phyloP scores from a whole-genome alignment of 2,797 vertebrate species.

The Clarias fuscus region DNA sequence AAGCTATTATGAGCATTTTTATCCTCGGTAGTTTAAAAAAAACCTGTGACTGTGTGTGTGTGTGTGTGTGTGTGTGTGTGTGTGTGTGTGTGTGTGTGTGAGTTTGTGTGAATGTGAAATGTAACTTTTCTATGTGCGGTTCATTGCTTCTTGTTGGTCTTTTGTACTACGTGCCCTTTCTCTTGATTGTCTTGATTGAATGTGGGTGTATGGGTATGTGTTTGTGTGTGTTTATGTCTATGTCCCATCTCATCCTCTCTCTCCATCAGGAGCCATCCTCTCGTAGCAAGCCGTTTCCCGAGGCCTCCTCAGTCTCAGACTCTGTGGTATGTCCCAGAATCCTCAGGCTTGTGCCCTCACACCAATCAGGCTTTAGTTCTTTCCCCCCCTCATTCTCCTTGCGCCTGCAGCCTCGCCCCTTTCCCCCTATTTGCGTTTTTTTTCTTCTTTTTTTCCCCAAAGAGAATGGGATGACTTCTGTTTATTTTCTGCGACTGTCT shows the following conservation, averaged over 20 bases:
- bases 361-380: conserved; percentile 57
- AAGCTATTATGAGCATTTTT: background rate
- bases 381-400: conserved; percentile 51
- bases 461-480: conserved; percentile 28
- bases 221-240: conserved; percentile 59
- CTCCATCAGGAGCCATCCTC: conserved; percentile 84
- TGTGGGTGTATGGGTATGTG: conserved; percentile 31
- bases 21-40: background rate
- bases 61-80: background rate
- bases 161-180: conserved; percentile 31
- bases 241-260: conserved; percentile 80
- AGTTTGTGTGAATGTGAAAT: background rate
- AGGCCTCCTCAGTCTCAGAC: conserved; percentile 84
- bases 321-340: conserved; percentile 82
- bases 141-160: conserved; percentile 19
- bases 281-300: conserved; percentile 81
- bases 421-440: conserved; percentile 41
- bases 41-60: too few relatives aligned
- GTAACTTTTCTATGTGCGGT: conserved; percentile 13
- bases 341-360: conserved; percentile 58
- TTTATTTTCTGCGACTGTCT: conserved; percentile 31
- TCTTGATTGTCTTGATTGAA: conserved; percentile 21
- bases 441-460: background rate
- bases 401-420: conserved; percentile 60
- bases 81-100: background rate